A percentile compares a stretch with the other conserved stretches of the same genome.
These are phyloP conservation scores for Chitala chitala DNA, from an alignment of 2,113 vertebrate genomes.

Conservation along the genomic window DNA sequence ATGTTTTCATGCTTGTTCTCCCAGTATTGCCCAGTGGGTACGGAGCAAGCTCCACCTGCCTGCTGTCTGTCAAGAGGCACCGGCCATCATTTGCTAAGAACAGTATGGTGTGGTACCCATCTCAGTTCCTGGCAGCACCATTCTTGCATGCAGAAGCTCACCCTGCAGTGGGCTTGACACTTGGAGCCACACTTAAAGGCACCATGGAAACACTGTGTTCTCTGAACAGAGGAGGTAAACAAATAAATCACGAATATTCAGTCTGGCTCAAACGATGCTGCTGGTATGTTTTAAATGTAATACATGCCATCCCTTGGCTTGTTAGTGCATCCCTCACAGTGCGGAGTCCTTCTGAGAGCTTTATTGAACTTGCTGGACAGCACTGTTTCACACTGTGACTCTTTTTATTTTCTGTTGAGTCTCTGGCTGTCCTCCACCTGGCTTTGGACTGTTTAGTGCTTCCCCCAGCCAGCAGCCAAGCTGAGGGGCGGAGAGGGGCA, in stretches of 20 bases:
- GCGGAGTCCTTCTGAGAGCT: neutral
- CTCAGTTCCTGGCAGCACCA: conserved; percentile 20
- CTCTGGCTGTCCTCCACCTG: conserved; percentile 31
- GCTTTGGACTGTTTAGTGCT: neutral
- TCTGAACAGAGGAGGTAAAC: neutral
- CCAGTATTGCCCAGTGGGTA: conserved; percentile 10
- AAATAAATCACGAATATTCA: neutral
- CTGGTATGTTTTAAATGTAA: neutral
- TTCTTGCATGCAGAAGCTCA: neutral
- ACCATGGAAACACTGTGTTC: neutral
- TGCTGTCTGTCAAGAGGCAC: conserved; percentile 30
- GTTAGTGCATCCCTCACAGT: neutral
- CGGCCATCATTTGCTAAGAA: conserved; percentile 33
- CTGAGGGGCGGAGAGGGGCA: conserved; percentile 16
- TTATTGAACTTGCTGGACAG: too few species aligned
- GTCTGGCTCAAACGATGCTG: neutral
- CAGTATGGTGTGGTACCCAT: conserved; percentile 26
- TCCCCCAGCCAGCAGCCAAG: neutral
- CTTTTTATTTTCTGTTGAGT: neutral
- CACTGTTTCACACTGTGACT: neutral
- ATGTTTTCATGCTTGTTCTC: conserved; percentile 19
- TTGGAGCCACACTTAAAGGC: neutral
- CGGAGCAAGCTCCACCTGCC: conserved; percentile 33
- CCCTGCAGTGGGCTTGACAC: conserved; percentile 13
- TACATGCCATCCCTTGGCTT: neutral